phyloP scores from a whole-genome alignment of 2,113 vertebrate genomes.

The Sitta europaea region DNA sequence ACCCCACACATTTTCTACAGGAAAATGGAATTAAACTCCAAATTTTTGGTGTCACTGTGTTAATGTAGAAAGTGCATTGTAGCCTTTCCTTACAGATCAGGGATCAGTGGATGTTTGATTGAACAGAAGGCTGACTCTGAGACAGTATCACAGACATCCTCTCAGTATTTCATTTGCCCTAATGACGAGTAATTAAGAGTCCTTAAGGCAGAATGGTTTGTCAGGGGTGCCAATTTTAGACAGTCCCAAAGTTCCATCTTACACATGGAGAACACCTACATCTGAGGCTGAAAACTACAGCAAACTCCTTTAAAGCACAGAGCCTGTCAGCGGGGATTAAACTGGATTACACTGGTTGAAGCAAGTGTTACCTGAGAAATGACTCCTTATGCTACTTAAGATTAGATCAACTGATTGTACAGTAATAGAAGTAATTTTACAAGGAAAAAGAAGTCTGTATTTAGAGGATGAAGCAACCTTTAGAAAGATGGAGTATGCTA shows the following conservation, averaged over 20 bases:
- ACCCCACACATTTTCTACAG: neutral
- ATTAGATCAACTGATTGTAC: neutral
- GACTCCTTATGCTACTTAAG: slow-evolving; percentile 1
- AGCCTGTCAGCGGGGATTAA: neutral
- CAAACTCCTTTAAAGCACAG: neutral
- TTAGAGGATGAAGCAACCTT: neutral
- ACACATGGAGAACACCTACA: neutral
- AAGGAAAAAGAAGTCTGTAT: neutral
- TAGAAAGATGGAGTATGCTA: neutral
- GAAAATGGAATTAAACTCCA: neutral
- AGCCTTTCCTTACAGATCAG: neutral
- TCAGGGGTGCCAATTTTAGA: neutral
- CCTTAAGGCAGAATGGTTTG: neutral
- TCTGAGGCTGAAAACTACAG: neutral
- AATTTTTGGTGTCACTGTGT: neutral
- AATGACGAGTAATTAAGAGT: neutral
- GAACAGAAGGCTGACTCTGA: neutral
- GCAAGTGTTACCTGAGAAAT: neutral
- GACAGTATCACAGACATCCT: neutral
- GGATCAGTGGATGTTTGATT: neutral
- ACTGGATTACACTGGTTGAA: slow-evolving; percentile 24
- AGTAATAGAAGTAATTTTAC: neutral
- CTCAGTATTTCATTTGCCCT: neutral
- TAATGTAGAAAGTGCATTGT: neutral
- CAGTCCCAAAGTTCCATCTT: neutral